Percentiles rank a stretch among this genome's conserved stretches.
Conservation (phyloP, 2,113 vertebrate species). For the Hiodon tergisus region DNA sequence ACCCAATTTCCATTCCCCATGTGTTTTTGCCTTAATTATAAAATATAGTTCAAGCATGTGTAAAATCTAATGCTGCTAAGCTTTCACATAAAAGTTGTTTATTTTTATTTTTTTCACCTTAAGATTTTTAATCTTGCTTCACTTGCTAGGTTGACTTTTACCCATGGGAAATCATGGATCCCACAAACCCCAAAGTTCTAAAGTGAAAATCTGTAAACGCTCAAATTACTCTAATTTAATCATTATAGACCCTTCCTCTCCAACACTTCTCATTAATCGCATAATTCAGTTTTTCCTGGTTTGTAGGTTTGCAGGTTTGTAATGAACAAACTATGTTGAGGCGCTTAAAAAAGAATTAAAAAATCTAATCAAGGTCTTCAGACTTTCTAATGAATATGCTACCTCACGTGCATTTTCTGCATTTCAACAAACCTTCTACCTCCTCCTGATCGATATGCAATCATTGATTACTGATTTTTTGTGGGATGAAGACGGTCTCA, state of each 20-base stretch:
- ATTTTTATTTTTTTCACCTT: slow-evolving; percentile 20
- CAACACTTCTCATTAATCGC: slow-evolving; percentile 24
- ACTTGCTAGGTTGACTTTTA: not conserved
- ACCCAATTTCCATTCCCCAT: not conserved
- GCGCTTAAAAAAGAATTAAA: not conserved
- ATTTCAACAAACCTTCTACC: too few species aligned
- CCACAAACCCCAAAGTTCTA: not conserved
- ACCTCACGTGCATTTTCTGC: too few species aligned
- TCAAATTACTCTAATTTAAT: slow-evolving; percentile 33
- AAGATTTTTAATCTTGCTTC: slow-evolving; percentile 32
- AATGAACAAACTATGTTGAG: not conserved
- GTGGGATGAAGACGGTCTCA: too few species aligned
- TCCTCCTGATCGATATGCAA: too few species aligned
- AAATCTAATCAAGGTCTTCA: too few species aligned
- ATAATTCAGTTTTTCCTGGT: not conserved
- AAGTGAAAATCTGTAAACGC: slow-evolving; percentile 6
- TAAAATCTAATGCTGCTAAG: slow-evolving; percentile 14
- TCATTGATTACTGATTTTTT: too few species aligned
- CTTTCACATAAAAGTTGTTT: not conserved
- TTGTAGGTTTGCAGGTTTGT: not conserved
- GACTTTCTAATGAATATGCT: too few species aligned
- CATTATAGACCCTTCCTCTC: slow-evolving; percentile 16
- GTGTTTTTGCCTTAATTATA: slow-evolving; percentile 7
- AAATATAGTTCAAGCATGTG: slow-evolving; percentile 19
- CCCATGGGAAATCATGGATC: slow-evolving; percentile 39